Base-by-base conservation (phyloP, 2,113 vertebrate species). In the Typhlomys cinereus region DNA sequence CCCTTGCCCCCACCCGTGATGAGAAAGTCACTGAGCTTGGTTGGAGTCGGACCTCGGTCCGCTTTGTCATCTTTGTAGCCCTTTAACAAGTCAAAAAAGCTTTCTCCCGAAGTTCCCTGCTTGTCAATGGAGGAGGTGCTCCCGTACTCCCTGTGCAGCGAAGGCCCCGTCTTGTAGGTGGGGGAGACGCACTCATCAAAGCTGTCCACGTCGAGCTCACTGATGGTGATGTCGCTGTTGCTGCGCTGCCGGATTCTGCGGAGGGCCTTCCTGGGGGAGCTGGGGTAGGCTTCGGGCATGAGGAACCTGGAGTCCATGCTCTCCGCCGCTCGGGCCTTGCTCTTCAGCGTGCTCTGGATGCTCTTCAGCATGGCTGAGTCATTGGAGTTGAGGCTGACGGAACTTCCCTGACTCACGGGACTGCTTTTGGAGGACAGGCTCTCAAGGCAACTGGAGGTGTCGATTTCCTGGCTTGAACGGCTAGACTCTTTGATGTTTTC, bases 51-150 rank as follows among this genome's bases (percentile, higher is more conserved):
- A 85, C 98, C 98, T 92, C 99, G 98, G 94, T 99, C 98, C 20
- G 98, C 97, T 91, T 98, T 98, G 76, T 99, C 98, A 5, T 99
- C 99, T 97, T 99, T 99, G 97, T 99, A 99, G 94, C 98, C 99
- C 97, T 99, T 99, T 54, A 99, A 23, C 96, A 99, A 98, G 95
- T 99, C 99, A 96, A 99, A 99, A 97, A 99, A 99, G 96, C 98
- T 98, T 71, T 99, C 99, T 62, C 98, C 99, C n/a, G 98, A 98
- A 57, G 98, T 99, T 4, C 99, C 99, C 84, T 99, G 99, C 82
- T 99, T 99, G 93, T 99, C 99, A 88, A 99, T 99, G 1, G 99
- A 99, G 59, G 99, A 99, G n/a, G 99, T 99, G 98, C 99, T 99
- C n/a, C 99, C 99, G 46, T 99, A 99, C 91, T 99, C 99, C 36